phyloP scores from a whole-genome alignment of 2,797 vertebrate genomes.

The Meriones psammophilus region DNA sequence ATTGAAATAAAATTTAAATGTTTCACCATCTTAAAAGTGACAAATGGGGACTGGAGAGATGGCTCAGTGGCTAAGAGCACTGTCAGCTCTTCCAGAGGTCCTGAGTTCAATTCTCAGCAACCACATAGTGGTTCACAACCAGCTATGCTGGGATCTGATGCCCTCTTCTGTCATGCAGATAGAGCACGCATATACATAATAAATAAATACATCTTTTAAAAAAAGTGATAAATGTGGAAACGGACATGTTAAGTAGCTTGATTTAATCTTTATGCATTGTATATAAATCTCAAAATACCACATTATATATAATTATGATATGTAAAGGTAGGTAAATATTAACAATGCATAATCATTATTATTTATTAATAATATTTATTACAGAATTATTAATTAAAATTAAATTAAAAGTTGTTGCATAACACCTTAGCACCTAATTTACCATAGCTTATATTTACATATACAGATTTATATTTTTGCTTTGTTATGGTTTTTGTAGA shows the following conservation, averaged over 20 bases:
- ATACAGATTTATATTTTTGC: background rate
- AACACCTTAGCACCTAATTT: background rate
- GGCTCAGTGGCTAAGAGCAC: too few relatives aligned
- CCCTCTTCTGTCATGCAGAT: too few relatives aligned
- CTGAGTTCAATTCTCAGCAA: too few relatives aligned
- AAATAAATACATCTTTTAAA: too few relatives aligned
- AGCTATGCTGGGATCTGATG: too few relatives aligned
- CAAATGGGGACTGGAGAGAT: too few relatives aligned
- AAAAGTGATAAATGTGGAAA: background rate
- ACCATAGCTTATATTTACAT: slow-evolving; percentile 16
- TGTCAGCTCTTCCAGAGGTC: too few relatives aligned
- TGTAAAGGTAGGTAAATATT: background rate
- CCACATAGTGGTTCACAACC: too few relatives aligned
- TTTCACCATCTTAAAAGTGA: background rate
- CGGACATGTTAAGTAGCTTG: background rate
- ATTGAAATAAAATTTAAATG: background rate
- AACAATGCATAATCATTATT: background rate
- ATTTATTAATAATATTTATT: background rate
- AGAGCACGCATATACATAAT: too few relatives aligned
- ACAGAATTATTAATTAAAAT: background rate
- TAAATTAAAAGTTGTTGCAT: background rate
- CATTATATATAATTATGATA: background rate
- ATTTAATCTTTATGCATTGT: background rate
- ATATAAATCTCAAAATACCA: background rate
- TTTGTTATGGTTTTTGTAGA: background rate